Percentiles rank a stretch among this genome's conserved stretches.
phyloP scores from a whole-genome alignment of 1,140 invertebrate genomes.

The Chionoecetes opilio region DNA sequence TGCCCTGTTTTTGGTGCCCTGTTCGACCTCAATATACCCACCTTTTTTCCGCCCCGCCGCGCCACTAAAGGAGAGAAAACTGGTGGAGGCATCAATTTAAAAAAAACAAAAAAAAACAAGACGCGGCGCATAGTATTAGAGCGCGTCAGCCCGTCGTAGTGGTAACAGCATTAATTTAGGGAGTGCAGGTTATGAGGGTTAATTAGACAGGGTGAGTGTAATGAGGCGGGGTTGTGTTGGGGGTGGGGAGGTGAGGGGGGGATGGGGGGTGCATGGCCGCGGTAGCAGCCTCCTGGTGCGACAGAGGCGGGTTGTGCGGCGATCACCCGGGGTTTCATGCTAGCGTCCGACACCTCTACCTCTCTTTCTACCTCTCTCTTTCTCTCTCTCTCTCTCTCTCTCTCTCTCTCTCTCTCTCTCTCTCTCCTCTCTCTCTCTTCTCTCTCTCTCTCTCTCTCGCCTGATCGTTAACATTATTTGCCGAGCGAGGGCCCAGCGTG shows the following conservation, averaged over 20 bases:
- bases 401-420: not conserved
- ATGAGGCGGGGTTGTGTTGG: not conserved
- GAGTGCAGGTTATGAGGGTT: not conserved
- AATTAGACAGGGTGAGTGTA: not conserved
- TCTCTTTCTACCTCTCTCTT: not conserved
- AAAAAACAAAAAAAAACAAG: not conserved
- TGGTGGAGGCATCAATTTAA: not conserved
- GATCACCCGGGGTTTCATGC: no score
- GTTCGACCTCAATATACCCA: not conserved
- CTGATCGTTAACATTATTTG: slow-evolving; percentile 22
- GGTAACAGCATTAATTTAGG: not conserved
- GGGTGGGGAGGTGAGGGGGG: not conserved
- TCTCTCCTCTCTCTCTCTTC: not conserved
- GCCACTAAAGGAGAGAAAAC: not conserved
- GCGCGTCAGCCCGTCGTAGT: not conserved
- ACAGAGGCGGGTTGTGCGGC: no score
- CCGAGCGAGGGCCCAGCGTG: slow-evolving; percentile 21
- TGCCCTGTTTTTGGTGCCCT: not conserved
- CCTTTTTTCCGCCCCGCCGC: not conserved
- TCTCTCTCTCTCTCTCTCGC: not conserved
- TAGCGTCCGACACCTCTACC: not conserved
- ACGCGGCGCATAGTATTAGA: not conserved
- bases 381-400: not conserved
- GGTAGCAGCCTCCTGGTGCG: not conserved
- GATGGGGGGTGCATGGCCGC: not conserved